Evolutionary conservation across 2,113 vertebrate genomes (phyloP), one percentile per base, ranked within the genome.

Genomic region (Phylloscopus trochilus): DNA sequence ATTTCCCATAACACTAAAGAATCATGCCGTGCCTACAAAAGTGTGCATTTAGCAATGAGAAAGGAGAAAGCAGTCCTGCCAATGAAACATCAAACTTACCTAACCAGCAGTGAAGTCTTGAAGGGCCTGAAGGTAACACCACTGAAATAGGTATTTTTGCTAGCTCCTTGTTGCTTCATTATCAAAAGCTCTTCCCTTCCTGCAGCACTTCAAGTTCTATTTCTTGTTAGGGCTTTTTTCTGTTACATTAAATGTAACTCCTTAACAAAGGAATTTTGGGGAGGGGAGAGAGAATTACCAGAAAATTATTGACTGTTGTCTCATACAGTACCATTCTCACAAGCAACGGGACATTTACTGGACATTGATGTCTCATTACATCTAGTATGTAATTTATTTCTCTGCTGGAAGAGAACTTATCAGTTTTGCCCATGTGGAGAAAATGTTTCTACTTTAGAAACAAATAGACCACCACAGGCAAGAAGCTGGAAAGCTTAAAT

Each of bases 371-470:
- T 97, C 97, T 98, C 97, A 97, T 98, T 98, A 98, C 86, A 89
- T 93, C 94, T 92, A 97, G 95, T 37, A 94, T 97, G 97, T 96
- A 98, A 98, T 98, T 98, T 98, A 98, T 98, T 98, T 98, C 97
- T 95, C 96, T 90, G 97, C 79, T 98, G 97, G 97, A 98, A 96
- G 10, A 82, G 96, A 97, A 97, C 96, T 98, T 98, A 97, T 94
- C 97, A 97, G 96, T 96, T 97, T 97, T 96, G 93, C 95, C 96
- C 98, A 97, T 92, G 97, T 92, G 96, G 96, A 97, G 96, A 97
- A 97, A 98, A 97, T 96, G 83, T 88, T 97, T 92, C 96, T 95
- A 91, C 92, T 96, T 95, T 80, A 94, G 96, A 98, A 98, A 97
- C 97, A 97, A 97, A 98, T 90, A 97, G 87, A 95, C 95, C 83